A percentile compares a stretch with the other conserved stretches of the same genome.
These are phyloP conservation scores for Trinectes maculatus DNA, from an alignment of 2,113 vertebrate genomes.

Conservation along the genomic window DNA sequence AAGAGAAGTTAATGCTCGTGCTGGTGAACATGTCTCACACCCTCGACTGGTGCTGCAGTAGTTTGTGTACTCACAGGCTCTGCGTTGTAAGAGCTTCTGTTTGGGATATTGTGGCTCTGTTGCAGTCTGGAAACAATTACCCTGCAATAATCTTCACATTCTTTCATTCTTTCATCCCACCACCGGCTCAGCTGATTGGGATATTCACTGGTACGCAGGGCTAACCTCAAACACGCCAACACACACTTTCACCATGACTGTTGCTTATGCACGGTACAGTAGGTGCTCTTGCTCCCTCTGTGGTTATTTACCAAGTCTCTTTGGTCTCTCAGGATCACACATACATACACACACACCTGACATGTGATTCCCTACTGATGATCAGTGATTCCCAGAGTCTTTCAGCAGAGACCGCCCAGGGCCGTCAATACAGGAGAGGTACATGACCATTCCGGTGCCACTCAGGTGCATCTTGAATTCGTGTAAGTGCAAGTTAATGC, in stretches of 20 bases:
- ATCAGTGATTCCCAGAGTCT: constrained; percentile 61
- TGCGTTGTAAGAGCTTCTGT: constrained; percentile 17
- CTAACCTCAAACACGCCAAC: constrained; percentile 56
- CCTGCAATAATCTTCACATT: constrained; percentile 73
- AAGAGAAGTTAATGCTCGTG: neutral
- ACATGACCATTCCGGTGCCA: constrained; percentile 60
- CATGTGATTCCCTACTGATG: constrained; percentile 63
- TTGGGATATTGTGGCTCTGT: constrained; percentile 53
- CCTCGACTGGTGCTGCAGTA: constrained; percentile 20
- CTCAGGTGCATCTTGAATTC: constrained; percentile 36
- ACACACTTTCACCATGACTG: constrained; percentile 17
- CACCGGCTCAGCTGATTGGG: constrained; percentile 76
- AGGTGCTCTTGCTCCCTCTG: constrained; percentile 21
- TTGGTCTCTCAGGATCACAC: constrained; percentile 33
- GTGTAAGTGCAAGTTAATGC: neutral
- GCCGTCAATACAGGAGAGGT: constrained; percentile 61
- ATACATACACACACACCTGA: constrained; percentile 65
- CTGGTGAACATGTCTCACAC: constrained; percentile 14
- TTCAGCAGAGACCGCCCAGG: constrained; percentile 64
- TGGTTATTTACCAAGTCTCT: constrained; percentile 15
- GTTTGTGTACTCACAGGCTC: neutral
- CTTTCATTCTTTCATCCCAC: constrained; percentile 77
- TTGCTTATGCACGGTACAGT: constrained; percentile 30
- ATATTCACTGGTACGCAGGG: constrained; percentile 64
- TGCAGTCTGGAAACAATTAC: constrained; percentile 78